Evolutionary conservation across 2,113 vertebrate genomes (phyloP), one percentile per base, ranked within the genome.

Genomic region (Cyrtonyx montezumae): DNA sequence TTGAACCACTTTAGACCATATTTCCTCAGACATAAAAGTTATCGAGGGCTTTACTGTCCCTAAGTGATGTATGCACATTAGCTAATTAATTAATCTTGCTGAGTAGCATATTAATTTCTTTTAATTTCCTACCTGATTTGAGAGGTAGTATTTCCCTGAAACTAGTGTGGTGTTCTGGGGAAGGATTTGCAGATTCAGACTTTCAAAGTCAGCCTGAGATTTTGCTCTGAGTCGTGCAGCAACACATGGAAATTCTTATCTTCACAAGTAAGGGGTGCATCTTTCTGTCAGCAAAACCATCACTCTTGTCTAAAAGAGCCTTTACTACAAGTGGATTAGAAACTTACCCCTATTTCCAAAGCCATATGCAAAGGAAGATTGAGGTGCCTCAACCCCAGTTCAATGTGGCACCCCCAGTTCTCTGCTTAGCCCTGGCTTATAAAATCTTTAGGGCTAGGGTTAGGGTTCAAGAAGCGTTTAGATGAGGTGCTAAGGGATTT

Each of bases 41-140:
- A 93, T 65, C 81, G 56, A 78, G 66, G 73, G 59, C 78, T 88
- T 86, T 91, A 88, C 62, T 5, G 5, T 79, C 78, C 85, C 75
- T 90, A 80, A 83, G 83, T 97, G 91, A 91, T 94, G 53, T 79
- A 68, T 91, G 80, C 84, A 93, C 91, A 87, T 94, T 96, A 94
- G 80, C 87, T 80, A 89, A 93, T 95, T 94, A 95, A 94, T 96
- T 96, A 84, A 94, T 95, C 86, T 86, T 91, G 75, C 73, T 93
- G 83, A 96, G 80, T 91, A 93, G 80, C 82, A 61, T 91, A 91
- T 95, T 97, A 88, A 96, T 95, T 92, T 82, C 40, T 70, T 95
- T 84, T 96, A 71, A 96, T 95, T 96, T 95, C 89, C 94, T 93
- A 89, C 37, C 59, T 32, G 48, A 8, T 43, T 75, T 88, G 77